Evolutionary conservation across 2,797 vertebrate genomes (phyloP).

Genomic region (Acropternis orthonyx): DNA sequence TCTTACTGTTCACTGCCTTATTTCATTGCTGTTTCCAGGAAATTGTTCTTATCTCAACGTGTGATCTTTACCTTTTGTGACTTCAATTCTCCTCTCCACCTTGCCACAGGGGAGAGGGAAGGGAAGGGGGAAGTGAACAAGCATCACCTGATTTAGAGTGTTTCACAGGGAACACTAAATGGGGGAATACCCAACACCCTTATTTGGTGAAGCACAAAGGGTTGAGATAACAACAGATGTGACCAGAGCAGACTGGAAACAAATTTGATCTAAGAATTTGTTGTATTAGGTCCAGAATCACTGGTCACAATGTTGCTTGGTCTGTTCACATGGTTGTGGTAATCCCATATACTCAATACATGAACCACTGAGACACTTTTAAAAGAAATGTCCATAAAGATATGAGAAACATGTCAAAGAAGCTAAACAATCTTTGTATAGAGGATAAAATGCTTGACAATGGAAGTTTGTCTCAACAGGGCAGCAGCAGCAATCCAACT

Average conservation of each 20-base stretch:
- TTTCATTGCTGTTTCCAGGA: background rate
- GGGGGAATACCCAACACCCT: background rate
- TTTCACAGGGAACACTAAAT: background rate
- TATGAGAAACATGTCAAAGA: background rate
- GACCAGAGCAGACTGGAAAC: background rate
- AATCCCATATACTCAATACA: too few relatives aligned
- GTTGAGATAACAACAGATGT: background rate
- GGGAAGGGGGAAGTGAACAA: background rate
- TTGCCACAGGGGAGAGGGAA: fast-evolving
- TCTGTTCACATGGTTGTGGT: fast-evolving
- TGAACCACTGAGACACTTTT: background rate
- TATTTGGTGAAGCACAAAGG: background rate
- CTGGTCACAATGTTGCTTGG: too few relatives aligned
- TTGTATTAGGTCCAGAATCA: background rate
- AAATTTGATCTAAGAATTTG: background rate
- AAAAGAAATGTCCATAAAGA: background rate
- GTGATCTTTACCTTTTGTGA: background rate
- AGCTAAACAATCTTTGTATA: background rate
- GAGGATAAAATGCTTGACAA: background rate
- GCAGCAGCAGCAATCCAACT: background rate
- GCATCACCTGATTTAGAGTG: background rate
- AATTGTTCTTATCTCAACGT: background rate
- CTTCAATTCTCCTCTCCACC: background rate
- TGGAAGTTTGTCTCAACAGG: background rate
- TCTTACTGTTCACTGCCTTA: background rate